phyloP scores from a whole-genome alignment of 2,113 vertebrate genomes.

The Ictalurus punctatus region DNA sequence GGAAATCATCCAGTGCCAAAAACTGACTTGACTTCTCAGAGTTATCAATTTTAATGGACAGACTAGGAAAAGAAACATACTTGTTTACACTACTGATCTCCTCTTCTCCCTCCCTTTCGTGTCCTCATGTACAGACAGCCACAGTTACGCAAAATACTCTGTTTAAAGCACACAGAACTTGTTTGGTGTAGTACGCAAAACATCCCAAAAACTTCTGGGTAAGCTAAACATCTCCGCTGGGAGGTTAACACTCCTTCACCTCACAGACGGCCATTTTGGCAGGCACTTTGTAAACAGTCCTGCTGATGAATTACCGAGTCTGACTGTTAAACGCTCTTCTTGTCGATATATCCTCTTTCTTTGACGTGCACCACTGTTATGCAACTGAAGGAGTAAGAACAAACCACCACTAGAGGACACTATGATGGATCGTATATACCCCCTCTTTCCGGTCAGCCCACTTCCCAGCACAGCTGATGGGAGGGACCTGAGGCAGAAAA shows the following conservation, averaged over 20 bases:
- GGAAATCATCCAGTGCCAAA: slow-evolving; percentile 44
- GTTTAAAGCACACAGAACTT: background rate
- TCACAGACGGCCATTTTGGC: slow-evolving; percentile 13
- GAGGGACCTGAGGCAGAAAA: background rate
- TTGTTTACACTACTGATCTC: slow-evolving; percentile 32
- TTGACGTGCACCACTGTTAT: slow-evolving; percentile 19
- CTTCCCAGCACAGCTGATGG: slow-evolving; percentile 23
- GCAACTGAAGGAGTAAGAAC: slow-evolving; percentile 2
- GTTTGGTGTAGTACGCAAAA: background rate
- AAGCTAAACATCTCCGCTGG: slow-evolving; percentile 44
- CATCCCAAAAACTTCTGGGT: slow-evolving; percentile 31
- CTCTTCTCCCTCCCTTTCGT: background rate
- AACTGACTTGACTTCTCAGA: slow-evolving; percentile 28
- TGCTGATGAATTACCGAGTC: slow-evolving; percentile 12
- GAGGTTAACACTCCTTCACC: slow-evolving; percentile 36
- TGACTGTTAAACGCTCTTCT: slow-evolving; percentile 25
- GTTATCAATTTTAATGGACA: slow-evolving; percentile 47
- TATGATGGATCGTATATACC: background rate
- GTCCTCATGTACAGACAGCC: slow-evolving; percentile 22
- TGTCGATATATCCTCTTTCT: slow-evolving; percentile 14
- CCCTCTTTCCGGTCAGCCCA: background rate
- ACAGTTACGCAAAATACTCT: slow-evolving; percentile 8
- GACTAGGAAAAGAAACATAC: slow-evolving; percentile 38
- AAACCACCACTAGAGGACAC: slow-evolving; percentile 38
- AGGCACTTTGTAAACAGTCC: slow-evolving; percentile 39